Evolutionary conservation across 2,797 vertebrate genomes (phyloP).

Genomic region (Protonibea diacanthus): DNA sequence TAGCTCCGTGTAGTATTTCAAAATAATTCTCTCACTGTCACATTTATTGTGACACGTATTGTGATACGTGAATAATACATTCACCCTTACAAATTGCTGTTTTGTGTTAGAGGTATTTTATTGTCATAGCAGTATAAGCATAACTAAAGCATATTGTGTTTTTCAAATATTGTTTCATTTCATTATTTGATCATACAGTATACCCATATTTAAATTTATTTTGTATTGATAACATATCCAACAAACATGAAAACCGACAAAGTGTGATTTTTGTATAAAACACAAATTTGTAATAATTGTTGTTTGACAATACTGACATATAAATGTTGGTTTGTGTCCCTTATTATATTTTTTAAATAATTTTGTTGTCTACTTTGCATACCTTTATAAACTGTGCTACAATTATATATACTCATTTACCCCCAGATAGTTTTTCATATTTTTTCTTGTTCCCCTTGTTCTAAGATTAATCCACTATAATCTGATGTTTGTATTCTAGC

Average conservation of each 20-base stretch:
- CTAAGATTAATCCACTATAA: conserved; percentile 24
- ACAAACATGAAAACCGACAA: not conserved
- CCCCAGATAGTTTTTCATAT: not conserved
- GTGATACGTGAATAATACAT: too few species aligned
- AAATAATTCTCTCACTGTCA: not conserved
- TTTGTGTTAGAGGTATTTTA: not conserved
- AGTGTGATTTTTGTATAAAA: not conserved
- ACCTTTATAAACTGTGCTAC: not conserved
- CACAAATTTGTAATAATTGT: not conserved
- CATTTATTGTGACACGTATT: not conserved
- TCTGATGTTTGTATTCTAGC: conserved; percentile 81
- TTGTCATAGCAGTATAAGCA: not conserved
- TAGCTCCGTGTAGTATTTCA: not conserved
- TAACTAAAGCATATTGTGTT: not conserved
- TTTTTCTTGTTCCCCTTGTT: conserved; percentile 1
- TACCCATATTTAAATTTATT: not conserved
- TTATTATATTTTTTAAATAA: not conserved
- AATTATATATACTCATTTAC: not conserved
- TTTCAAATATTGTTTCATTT: not conserved
- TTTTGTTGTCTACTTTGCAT: not conserved
- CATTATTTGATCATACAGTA: not conserved
- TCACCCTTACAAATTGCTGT: too few species aligned
- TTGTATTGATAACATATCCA: not conserved
- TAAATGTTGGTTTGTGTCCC: not conserved
- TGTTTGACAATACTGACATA: not conserved